Conservation (phyloP, 2,888 invertebrate genomes). For the Hirtodrosophila histrioides region DNA sequence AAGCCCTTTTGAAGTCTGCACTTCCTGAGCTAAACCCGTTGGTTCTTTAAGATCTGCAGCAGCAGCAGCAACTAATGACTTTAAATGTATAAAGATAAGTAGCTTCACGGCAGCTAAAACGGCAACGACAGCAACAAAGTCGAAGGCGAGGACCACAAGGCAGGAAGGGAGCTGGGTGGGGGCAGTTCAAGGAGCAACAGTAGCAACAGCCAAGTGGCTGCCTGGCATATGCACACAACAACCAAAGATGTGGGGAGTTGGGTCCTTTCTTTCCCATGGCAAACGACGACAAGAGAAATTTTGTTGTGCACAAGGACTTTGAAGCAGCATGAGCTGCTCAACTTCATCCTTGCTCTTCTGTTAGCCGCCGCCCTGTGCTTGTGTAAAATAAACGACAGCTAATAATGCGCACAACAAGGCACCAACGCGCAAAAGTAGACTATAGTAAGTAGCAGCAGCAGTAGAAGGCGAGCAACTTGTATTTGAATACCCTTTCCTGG, state of each 20-base stretch:
- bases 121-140: slow-evolving; percentile 36
- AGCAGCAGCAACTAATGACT: slow-evolving; percentile 68
- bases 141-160: slow-evolving; percentile 10
- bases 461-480: slow-evolving; percentile 22
- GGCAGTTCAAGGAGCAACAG: slow-evolving; percentile 12
- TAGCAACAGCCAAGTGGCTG: slow-evolving; percentile 32
- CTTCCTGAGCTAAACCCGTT: slow-evolving; percentile 25
- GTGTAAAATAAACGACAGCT: slow-evolving; percentile 80
- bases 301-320: slow-evolving; percentile 51
- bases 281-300: slow-evolving; percentile 71
- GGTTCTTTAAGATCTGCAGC: slow-evolving; percentile 45
- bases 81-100: slow-evolving; percentile 77
- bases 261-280: slow-evolving; percentile 8
- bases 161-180: not conserved
- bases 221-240: slow-evolving; percentile 52
- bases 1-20: slow-evolving; percentile 14
- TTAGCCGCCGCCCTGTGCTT: slow-evolving; percentile 20
- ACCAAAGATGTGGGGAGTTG: slow-evolving; percentile 14
- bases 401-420: slow-evolving; percentile 78
- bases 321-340: slow-evolving; percentile 31
- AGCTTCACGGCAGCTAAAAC: slow-evolving; percentile 43
- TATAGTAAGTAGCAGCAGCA: slow-evolving; percentile 38
- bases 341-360: not conserved
- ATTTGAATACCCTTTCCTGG: slow-evolving; percentile 30
- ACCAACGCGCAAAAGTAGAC: slow-evolving; percentile 46